phyloP scores from a whole-genome alignment of 2,888 invertebrate species.

The Apodemia mormo region DNA sequence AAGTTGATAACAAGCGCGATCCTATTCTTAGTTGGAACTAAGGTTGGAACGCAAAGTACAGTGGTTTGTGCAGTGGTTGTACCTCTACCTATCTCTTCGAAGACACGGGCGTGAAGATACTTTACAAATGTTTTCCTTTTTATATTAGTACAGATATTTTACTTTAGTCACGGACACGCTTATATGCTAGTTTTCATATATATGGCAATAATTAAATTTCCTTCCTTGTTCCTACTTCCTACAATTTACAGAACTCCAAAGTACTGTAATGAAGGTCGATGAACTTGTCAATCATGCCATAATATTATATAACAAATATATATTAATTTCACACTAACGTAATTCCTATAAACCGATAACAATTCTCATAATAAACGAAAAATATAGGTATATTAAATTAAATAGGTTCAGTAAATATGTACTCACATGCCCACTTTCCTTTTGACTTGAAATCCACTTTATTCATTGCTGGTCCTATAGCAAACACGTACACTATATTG shows the following conservation, averaged over 20 bases:
- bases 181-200: not conserved
- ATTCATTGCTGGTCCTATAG: conserved; percentile 80
- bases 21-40: no score
- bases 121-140: no score
- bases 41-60: no score
- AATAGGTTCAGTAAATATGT: not conserved
- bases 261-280: not conserved
- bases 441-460: conserved; percentile 84
- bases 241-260: not conserved
- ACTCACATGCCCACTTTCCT: conserved; percentile 92
- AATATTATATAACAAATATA: not conserved
- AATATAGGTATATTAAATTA: not conserved
- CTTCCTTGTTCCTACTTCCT: not conserved
- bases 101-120: no score
- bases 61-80: no score
- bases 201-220: no score
- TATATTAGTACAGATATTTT: no score
- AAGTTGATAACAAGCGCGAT: no score
- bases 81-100: no score
- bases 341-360: no score
- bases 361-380: not conserved
- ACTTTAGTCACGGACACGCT: no score
- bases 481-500: conserved; percentile 56
- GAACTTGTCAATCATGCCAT: not conserved
- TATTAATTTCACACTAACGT: no score